Percentiles rank a stretch among this genome's conserved stretches.
Conservation (phyloP, 1,140 invertebrate genomes). For the Drosophila truncata region DNA sequence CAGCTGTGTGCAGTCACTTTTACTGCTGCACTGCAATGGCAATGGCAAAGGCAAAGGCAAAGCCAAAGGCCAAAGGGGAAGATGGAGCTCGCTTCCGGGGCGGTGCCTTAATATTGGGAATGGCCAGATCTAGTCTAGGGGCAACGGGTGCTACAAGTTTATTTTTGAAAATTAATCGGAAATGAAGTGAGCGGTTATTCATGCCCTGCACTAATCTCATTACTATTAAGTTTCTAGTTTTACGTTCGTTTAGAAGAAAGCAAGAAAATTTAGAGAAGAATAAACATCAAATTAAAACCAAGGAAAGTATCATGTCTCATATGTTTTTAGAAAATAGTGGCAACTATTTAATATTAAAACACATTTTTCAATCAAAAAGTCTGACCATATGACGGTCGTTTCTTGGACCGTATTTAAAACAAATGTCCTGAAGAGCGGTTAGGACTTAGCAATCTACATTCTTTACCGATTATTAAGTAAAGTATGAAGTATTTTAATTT, state of each 20-base stretch:
- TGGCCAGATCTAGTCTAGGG: constrained; percentile 27
- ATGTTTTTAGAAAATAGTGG: no score
- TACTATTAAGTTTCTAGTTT: constrained; percentile 2
- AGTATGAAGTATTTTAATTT: no score
- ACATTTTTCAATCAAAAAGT: no score
- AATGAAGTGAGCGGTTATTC: constrained; percentile 32
- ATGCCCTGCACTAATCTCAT: constrained; percentile 13
- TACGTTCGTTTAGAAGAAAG: background rate
- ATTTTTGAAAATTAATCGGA: constrained; percentile 20
- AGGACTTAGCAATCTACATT: no score
- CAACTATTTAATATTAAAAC: no score
- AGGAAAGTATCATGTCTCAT: background rate
- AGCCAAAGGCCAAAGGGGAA: constrained; percentile 17
- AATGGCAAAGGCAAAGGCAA: constrained; percentile 25
- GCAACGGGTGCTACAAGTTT: constrained; percentile 34
- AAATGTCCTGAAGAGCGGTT: no score
- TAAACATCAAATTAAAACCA: background rate
- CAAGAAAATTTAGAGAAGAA: background rate
- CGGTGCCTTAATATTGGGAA: constrained; percentile 2
- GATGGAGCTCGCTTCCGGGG: constrained; percentile 4
- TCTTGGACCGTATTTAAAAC: no score
- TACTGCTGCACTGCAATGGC: constrained; percentile 70
- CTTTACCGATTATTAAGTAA: no score
- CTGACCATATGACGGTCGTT: no score
- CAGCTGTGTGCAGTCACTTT: constrained; percentile 83